Evolutionary conservation across 2,113 vertebrate species (phyloP).

Genomic region (Siniperca chuatsi): DNA sequence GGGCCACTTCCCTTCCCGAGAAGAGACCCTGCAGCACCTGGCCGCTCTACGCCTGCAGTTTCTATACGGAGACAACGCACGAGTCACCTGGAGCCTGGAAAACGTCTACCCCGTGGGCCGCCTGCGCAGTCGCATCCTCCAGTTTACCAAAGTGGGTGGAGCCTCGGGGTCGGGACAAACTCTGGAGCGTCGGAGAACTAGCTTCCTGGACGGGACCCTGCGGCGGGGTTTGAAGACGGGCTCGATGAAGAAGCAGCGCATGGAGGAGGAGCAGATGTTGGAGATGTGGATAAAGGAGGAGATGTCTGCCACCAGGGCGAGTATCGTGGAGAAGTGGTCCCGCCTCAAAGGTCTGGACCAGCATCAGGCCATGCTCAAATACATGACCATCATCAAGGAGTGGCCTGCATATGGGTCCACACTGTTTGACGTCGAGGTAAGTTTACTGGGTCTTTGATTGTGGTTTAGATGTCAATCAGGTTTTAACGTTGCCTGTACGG

Average conservation of each 20-base stretch:
- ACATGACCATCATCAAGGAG: conserved; percentile 93
- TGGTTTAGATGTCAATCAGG: background rate
- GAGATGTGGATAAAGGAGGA: conserved; percentile 97
- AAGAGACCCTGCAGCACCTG: conserved; percentile 92
- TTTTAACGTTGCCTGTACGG: too few relatives aligned
- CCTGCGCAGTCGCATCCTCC: conserved; percentile 89
- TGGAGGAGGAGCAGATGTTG: conserved; percentile 95
- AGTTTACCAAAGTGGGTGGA: conserved; percentile 87
- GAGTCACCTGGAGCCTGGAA: conserved; percentile 88
- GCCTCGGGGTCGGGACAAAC: conserved; percentile 82
- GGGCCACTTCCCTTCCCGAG: conserved; percentile 91
- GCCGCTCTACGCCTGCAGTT: conserved; percentile 92
- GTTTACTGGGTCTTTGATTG: conserved; percentile 3
- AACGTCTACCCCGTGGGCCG: conserved; percentile 90
- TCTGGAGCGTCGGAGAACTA: conserved; percentile 90
- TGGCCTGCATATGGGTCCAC: conserved; percentile 95
- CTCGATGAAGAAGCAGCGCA: conserved; percentile 91
- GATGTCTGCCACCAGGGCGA: conserved; percentile 90
- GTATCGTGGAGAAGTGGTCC: conserved; percentile 91
- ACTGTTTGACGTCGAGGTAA: conserved; percentile 94
- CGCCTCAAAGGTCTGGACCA: conserved; percentile 89
- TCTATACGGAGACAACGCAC: conserved; percentile 88
- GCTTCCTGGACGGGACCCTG: conserved; percentile 92
- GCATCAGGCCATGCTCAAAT: conserved; percentile 94
- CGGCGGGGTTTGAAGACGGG: conserved; percentile 92